phyloP scores from a whole-genome alignment of 2,797 vertebrate species.

The Picus viridis region DNA sequence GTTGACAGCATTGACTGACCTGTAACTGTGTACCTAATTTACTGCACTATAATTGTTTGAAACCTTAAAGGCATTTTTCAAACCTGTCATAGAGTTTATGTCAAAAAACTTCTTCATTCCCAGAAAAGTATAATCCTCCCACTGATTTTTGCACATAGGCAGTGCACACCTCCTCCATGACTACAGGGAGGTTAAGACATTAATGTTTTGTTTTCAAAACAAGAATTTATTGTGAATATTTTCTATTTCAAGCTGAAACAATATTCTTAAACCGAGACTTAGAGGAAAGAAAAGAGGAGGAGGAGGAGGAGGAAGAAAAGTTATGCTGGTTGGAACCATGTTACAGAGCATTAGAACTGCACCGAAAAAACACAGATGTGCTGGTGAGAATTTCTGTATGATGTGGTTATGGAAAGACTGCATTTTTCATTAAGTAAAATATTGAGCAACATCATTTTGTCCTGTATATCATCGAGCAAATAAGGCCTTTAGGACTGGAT shows the following conservation, averaged over 20 bases:
- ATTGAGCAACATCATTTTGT: background rate
- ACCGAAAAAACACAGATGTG: slow-evolving; percentile 84
- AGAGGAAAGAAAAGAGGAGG: slow-evolving; percentile 80
- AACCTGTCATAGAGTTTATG: background rate
- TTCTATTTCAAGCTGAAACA: slow-evolving; percentile 85
- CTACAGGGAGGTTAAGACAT: background rate
- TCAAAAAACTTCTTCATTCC: background rate
- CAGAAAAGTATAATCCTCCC: background rate
- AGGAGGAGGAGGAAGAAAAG: slow-evolving; percentile 79
- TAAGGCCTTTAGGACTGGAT: background rate
- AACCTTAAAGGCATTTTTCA: background rate
- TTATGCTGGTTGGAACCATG: slow-evolving; percentile 89
- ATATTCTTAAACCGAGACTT: slow-evolving; percentile 89
- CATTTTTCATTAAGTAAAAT: background rate
- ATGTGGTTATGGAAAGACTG: background rate
- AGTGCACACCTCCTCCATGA: background rate
- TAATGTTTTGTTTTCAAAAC: background rate
- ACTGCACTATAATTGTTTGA: background rate
- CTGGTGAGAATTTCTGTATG: slow-evolving; percentile 80
- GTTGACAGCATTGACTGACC: background rate
- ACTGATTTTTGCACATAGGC: background rate
- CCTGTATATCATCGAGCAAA: rapidly evolving
- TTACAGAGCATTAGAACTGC: slow-evolving; percentile 87
- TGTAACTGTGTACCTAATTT: background rate
- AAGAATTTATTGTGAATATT: slow-evolving; percentile 12